phyloP scores from a whole-genome alignment of 2,888 invertebrate species.

The Ariolimax columbianus region DNA sequence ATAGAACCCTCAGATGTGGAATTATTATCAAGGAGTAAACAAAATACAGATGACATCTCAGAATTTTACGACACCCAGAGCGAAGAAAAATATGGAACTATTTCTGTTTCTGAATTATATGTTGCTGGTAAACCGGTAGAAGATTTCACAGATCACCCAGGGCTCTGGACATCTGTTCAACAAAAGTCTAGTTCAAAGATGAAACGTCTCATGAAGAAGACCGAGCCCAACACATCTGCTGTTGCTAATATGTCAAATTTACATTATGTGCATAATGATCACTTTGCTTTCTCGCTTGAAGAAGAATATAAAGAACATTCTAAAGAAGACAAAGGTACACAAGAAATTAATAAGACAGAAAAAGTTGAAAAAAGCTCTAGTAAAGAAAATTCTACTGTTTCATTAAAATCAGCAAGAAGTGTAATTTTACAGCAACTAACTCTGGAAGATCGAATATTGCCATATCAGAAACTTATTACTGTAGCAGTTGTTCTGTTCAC shows the following conservation, averaged over 20 bases:
- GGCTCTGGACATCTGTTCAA: slow-evolving; percentile 24
- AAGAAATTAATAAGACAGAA: background rate
- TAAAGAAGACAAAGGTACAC: background rate
- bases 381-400: background rate
- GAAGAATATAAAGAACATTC: background rate
- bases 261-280: slow-evolving; percentile 27
- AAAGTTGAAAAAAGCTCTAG: background rate
- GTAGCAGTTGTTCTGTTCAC: slow-evolving; percentile 60
- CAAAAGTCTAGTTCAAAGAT: slow-evolving; percentile 38
- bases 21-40: background rate
- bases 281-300: background rate
- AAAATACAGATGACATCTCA: background rate
- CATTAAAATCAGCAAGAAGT: slow-evolving; percentile 24
- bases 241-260: slow-evolving; percentile 47
- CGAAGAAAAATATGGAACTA: slow-evolving; percentile 24
- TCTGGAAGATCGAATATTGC: slow-evolving; percentile 31
- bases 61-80: slow-evolving; percentile 10
- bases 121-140: slow-evolving; percentile 45
- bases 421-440: slow-evolving; percentile 24
- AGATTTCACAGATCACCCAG: slow-evolving; percentile 46
- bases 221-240: slow-evolving; percentile 31
- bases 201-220: slow-evolving; percentile 41
- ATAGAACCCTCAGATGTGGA: slow-evolving; percentile 17
- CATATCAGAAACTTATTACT: slow-evolving; percentile 57
- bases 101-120: slow-evolving; percentile 41